These are phyloP conservation scores for Diadema setosum DNA, from an alignment of 35 echinoderm and acorn worm genomes.

Conservation along the genomic window DNA sequence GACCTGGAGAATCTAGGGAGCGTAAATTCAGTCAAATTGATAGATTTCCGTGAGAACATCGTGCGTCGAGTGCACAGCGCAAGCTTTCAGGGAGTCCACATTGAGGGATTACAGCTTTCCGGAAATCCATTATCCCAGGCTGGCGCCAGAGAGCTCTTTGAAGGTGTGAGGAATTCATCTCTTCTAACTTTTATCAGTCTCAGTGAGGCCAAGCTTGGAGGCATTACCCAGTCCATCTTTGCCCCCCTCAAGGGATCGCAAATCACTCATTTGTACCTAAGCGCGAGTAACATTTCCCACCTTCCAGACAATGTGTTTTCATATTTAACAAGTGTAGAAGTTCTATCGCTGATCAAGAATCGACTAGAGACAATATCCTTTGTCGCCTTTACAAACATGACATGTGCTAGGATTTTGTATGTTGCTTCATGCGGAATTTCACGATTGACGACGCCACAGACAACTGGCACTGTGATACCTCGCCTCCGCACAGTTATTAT, in stretches of 20 bases:
- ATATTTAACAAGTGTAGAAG: neutral
- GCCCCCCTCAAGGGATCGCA: neutral
- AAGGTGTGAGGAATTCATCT: neutral
- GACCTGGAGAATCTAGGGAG: neutral
- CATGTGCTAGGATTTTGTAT: neutral
- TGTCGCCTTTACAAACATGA: neutral
- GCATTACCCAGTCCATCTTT: neutral
- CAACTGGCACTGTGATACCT: neutral
- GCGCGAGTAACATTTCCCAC: neutral
- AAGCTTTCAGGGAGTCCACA: neutral
- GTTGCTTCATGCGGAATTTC: neutral
- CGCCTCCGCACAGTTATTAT: neutral
- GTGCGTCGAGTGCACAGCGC: neutral
- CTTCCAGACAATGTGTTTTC: neutral
- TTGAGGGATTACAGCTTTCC: neutral
- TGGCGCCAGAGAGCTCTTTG: neutral
- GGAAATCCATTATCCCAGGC: neutral
- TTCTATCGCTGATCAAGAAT: neutral
- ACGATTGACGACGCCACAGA: neutral
- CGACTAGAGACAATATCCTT: neutral
- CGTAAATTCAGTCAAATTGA: neutral
- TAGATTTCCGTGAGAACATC: neutral
- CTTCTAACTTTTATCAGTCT: neutral
- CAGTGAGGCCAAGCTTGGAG: neutral
- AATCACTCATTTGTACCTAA: neutral